phyloP scores from a whole-genome alignment of 1,140 invertebrate species.

The Hirudo medicinalis region DNA sequence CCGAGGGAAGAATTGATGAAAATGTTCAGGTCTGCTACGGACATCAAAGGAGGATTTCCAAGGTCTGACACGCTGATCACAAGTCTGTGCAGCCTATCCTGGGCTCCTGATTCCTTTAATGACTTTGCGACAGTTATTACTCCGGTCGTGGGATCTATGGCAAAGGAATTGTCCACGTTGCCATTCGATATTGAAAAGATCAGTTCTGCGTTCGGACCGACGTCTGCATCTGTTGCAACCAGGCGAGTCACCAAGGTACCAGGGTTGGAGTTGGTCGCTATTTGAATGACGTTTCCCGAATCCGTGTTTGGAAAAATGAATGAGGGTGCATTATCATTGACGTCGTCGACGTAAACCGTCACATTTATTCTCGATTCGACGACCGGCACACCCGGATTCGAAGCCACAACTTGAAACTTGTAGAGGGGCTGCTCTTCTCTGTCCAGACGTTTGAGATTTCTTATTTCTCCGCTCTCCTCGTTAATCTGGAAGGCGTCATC shows the following conservation, averaged over 20 bases:
- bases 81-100: not conserved
- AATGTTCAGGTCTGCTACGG: constrained; percentile 12
- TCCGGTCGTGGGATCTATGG: constrained; percentile 77
- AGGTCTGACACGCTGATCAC: constrained; percentile 6
- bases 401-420: constrained; percentile 19
- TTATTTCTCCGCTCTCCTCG: constrained; percentile 20
- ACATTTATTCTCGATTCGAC: constrained; percentile 24
- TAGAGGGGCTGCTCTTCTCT: constrained; percentile 17
- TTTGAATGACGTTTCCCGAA: constrained; percentile 27
- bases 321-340: constrained; percentile 36
- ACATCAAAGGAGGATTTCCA: constrained; percentile 10
- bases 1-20: constrained; percentile 7
- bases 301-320: constrained; percentile 30
- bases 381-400: constrained; percentile 12
- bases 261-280: not conserved
- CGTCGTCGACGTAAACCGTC: constrained; percentile 31
- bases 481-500: constrained; percentile 19
- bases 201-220: constrained; percentile 65
- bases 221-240: constrained; percentile 70
- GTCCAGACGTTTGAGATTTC: constrained; percentile 20
- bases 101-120: not conserved
- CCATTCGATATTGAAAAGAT: constrained; percentile 88
- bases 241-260: constrained; percentile 42
- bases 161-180: constrained; percentile 82
- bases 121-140: constrained; percentile 47